Evolutionary conservation across 2,888 invertebrate genomes (phyloP), one percentile per base, ranked within the genome.

Genomic region (Tigriopus californicus): DNA sequence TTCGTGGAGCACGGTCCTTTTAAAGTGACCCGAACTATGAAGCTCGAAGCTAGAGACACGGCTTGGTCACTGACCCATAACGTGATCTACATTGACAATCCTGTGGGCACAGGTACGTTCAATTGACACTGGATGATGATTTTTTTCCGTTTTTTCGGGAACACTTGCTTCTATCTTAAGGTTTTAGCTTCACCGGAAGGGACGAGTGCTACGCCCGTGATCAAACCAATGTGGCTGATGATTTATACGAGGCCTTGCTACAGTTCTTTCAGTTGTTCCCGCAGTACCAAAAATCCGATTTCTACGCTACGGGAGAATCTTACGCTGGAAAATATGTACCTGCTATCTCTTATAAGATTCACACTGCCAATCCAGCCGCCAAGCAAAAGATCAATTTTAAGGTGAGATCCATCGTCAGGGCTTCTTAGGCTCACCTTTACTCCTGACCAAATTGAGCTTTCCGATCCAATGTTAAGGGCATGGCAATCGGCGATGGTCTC

Each of bases 71-170:
- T 77, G 46, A 79, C 79, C 11, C 85, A 86, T 69, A 81, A 83
- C 65, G 71, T 92, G 47, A 77, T 94, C 59, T 94, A 86, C 69
- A 83, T 94, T 60, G 92, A 94, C 70, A 92, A 89, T 70, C 92
- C 92, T 0, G 92, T 87, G 1, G 89, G 90, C 1, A 84, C 89
- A 1, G 78, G 70, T 70, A 61, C 53, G 61, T 33, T 33, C 33
- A 8, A 33, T 33, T 33, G 33, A 3, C 15, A 3, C 4, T 33
- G 33, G 33, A 5, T 33, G 33, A 8, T 33, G 4, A 33, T 33
- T 8, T 33, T 33, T 3, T 33, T 33, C 12, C 8, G 12, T 47
- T 42, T 40, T 24, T 58, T 61, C 13, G n/a, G 42, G 12, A n/a
- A 42, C n/a, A n/a, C n/a, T n/a, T 33, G 1, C 41, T n/a, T 53